Conservation (phyloP, 2,888 invertebrate species). For the Bugulina stolonifera region DNA sequence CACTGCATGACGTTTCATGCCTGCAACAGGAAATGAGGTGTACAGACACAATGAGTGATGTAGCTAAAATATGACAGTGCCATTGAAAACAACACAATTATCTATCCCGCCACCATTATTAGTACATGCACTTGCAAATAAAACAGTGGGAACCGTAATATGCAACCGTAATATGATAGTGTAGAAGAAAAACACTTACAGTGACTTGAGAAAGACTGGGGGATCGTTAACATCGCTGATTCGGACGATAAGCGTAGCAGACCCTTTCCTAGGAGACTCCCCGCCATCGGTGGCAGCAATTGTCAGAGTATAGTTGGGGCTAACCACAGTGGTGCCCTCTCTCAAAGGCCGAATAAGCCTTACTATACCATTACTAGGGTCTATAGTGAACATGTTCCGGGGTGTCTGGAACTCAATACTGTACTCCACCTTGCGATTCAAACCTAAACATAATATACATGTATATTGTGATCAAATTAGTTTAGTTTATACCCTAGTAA, state of each 20-base stretch:
- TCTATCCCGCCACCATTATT: no score
- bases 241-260: conserved; percentile 56
- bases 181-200: no score
- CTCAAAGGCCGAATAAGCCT: conserved; percentile 77
- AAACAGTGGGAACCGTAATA: no score
- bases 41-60: no score
- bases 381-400: conserved; percentile 68
- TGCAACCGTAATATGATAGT: no score
- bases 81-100: no score
- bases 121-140: no score
- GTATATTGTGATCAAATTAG: no score
- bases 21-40: no score
- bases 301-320: conserved; percentile 74
- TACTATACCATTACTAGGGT: conserved; percentile 60
- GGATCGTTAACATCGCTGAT: conserved; percentile 80
- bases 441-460: no score
- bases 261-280: background rate
- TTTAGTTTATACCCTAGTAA: no score
- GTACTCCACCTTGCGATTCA: conserved; percentile 78
- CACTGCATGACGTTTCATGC: conserved; percentile 72
- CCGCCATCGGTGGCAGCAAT: conserved; percentile 70
- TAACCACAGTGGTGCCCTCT: conserved; percentile 65
- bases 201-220: conserved; percentile 67
- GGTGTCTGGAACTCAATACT: conserved; percentile 63
- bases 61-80: no score